Evolutionary conservation across 2,797 vertebrate genomes (phyloP).

Genomic region (Uromys caudimaculatus): DNA sequence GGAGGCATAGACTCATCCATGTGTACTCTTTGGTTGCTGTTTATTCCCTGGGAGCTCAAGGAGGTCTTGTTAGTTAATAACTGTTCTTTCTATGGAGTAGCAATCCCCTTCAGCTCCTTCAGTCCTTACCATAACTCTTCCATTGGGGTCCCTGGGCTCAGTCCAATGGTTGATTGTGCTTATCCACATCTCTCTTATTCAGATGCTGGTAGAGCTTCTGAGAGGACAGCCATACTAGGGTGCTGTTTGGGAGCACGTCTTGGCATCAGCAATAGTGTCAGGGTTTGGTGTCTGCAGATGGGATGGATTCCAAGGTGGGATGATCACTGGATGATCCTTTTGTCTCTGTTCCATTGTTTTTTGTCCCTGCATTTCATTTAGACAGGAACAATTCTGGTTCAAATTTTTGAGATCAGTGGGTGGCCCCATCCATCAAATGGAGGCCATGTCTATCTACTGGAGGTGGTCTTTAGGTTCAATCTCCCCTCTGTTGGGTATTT

Average conservation of each 20-base stretch:
- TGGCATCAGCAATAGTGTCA: neutral
- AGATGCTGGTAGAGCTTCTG: neutral
- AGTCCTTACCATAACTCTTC: neutral
- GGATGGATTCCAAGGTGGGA: neutral
- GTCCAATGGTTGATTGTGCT: neutral
- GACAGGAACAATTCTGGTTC: no score
- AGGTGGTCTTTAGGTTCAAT: no score
- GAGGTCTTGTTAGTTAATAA: neutral
- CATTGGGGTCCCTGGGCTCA: neutral
- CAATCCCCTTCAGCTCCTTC: neutral
- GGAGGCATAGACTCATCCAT: neutral
- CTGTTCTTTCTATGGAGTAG: neutral
- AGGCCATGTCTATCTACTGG: no score
- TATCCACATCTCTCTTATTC: neutral
- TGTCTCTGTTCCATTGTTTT: neutral
- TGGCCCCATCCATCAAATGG: no score
- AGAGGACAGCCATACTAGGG: neutral
- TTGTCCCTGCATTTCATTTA: neutral
- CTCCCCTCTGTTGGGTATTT: no score
- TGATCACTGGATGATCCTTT: neutral
- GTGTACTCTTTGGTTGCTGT: neutral
- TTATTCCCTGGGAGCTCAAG: neutral
- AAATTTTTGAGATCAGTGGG: no score
- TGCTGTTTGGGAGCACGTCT: neutral
- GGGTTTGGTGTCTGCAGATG: neutral